A percentile compares a stretch with the other conserved stretches of the same genome.
Conservation (phyloP, 2,888 invertebrate species). For the Drosophila tripunctata region DNA sequence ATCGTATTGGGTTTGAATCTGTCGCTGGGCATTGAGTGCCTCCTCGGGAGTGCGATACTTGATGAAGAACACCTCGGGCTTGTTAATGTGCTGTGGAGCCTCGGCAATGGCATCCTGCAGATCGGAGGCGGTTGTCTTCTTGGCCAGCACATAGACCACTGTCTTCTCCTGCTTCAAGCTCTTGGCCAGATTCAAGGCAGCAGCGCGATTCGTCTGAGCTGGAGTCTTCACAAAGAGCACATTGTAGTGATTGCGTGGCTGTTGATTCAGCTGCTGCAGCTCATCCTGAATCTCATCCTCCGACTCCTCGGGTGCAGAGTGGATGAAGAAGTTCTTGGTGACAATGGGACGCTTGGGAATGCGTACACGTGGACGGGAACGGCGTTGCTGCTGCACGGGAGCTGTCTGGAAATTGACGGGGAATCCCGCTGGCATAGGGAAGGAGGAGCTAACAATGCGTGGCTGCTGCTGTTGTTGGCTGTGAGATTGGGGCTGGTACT, state of each 20-base stretch:
- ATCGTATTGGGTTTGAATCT: conserved; percentile 84
- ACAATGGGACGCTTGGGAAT: conserved; percentile 81
- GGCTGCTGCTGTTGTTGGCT: conserved; percentile 24
- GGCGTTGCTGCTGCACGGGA: conserved; percentile 66
- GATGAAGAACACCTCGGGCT: conserved; percentile 84
- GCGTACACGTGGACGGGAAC: conserved; percentile 72
- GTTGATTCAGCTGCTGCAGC: conserved; percentile 73
- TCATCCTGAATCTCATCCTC: conserved; percentile 82
- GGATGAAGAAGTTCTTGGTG: conserved; percentile 83
- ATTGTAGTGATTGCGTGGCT: conserved; percentile 83
- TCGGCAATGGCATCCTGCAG: conserved; percentile 81
- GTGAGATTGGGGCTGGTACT: conserved; percentile 39
- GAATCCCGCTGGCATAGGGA: conserved; percentile 74
- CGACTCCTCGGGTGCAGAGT: conserved; percentile 83
- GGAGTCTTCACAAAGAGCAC: conserved; percentile 84
- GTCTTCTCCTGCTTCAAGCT: conserved; percentile 83
- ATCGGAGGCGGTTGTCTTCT: conserved; percentile 82
- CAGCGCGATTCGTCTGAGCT: conserved; percentile 78
- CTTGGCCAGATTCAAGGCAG: conserved; percentile 81
- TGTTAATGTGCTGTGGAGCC: conserved; percentile 80
- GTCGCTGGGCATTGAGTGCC: conserved; percentile 82
- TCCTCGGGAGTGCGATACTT: conserved; percentile 84
- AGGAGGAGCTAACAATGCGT: conserved; percentile 12
- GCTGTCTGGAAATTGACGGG: conserved; percentile 71
- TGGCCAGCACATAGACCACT: conserved; percentile 83